A percentile compares a stretch with the other conserved stretches of the same genome.
These are phyloP conservation scores for Hemibagrus wyckioides DNA, from an alignment of 2,113 vertebrate species.

Conservation along the genomic window DNA sequence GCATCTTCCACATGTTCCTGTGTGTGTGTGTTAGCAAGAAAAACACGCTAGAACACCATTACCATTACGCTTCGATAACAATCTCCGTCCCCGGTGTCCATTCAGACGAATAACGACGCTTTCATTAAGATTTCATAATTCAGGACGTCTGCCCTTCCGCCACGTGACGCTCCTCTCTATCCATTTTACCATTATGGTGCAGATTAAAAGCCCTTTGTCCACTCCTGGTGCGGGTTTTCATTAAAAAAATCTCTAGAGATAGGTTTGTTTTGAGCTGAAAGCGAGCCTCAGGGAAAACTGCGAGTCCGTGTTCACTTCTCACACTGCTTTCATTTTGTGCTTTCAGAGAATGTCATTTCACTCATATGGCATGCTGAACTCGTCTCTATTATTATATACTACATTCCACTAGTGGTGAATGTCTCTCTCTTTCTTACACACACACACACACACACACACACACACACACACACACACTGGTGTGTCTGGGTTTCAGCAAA, in stretches of 20 bases:
- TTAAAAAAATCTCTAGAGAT: conserved; percentile 48
- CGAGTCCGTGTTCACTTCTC: neutral
- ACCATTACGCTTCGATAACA: conserved; percentile 59
- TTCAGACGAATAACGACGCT: conserved; percentile 61
- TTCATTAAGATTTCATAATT: conserved; percentile 63
- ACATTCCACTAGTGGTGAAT: conserved; percentile 5
- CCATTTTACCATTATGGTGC: conserved; percentile 41
- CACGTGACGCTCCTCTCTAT: conserved; percentile 31
- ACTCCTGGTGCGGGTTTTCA: conserved; percentile 51
- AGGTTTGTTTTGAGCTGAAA: conserved; percentile 39
- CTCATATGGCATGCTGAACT: neutral
- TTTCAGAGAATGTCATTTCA: conserved; percentile 20
- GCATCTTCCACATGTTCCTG: conserved; percentile 65
- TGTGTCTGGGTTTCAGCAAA: neutral
- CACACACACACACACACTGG: neutral
- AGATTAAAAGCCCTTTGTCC: conserved; percentile 53
- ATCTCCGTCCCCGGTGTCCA: conserved; percentile 51
- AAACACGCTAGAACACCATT: conserved; percentile 52
- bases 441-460: conserved; percentile 2
- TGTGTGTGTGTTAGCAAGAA: conserved; percentile 30
- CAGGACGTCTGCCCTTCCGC: conserved; percentile 43
- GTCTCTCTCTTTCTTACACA: neutral
- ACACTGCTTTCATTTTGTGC: conserved; percentile 11
- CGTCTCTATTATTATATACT: conserved; percentile 16
- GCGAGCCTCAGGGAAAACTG: conserved; percentile 22